These are phyloP conservation scores for Ochropacha duplaris DNA, from an alignment of 2,888 invertebrate species.

Conservation along the genomic window DNA sequence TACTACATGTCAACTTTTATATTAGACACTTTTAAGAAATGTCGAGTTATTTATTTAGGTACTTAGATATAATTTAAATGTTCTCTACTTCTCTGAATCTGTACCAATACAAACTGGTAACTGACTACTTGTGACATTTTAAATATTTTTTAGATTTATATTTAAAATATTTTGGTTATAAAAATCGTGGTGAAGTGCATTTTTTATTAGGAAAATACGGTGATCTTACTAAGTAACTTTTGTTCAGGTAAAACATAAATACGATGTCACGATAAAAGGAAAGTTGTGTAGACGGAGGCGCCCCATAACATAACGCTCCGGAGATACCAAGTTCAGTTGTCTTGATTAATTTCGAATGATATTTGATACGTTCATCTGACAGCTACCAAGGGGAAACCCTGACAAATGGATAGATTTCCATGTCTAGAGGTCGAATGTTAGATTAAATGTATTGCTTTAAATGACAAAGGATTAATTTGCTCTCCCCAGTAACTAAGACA, in stretches of 20 bases:
- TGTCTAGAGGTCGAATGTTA: constrained; percentile 50
- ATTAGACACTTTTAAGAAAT: too few species aligned
- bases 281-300: constrained; percentile 33
- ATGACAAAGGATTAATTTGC: constrained; percentile 51
- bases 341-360: constrained; percentile 76
- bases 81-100: too few species aligned
- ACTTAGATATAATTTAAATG: too few species aligned
- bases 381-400: constrained; percentile 57
- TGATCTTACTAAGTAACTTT: background rate
- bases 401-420: constrained; percentile 76
- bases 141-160: too few species aligned
- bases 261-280: constrained; percentile 12
- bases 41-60: too few species aligned
- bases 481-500: constrained; percentile 12
- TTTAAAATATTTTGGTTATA: too few species aligned
- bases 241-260: background rate
- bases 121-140: too few species aligned
- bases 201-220: too few species aligned
- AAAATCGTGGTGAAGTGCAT: too few species aligned
- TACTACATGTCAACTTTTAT: too few species aligned
- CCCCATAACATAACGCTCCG: constrained; percentile 40
- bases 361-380: constrained; percentile 77
- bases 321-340: constrained; percentile 42
- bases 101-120: too few species aligned
- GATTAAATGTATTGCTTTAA: constrained; percentile 62